Conservation (phyloP, 2,113 vertebrate genomes). For the Oncorhynchus gorbuscha region DNA sequence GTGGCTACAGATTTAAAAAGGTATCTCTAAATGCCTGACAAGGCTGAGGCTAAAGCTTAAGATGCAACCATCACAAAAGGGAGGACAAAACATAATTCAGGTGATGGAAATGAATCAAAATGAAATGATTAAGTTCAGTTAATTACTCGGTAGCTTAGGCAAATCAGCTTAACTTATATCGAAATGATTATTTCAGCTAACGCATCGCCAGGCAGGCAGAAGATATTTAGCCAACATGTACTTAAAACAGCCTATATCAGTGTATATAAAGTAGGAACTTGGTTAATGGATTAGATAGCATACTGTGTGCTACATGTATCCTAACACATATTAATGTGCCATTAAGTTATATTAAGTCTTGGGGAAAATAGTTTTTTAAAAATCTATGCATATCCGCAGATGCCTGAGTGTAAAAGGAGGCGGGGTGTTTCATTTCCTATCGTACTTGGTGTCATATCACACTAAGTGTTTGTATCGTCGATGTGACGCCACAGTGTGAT, state of each 20-base stretch:
- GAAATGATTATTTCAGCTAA: constrained; percentile 59
- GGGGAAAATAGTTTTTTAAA: constrained; percentile 27
- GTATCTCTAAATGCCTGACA: background rate
- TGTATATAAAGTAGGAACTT: constrained; percentile 47
- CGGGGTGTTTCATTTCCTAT: constrained; percentile 34
- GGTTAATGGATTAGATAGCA: constrained; percentile 49
- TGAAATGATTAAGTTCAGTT: constrained; percentile 72
- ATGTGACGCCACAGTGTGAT: constrained; percentile 10
- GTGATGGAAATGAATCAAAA: constrained; percentile 71
- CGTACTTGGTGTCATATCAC: background rate
- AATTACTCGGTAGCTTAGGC: constrained; percentile 69
- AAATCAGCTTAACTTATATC: constrained; percentile 71
- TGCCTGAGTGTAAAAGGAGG: constrained; percentile 12
- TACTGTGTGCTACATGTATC: constrained; percentile 29
- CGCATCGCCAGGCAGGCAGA: constrained; percentile 42
- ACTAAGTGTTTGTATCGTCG: constrained; percentile 23
- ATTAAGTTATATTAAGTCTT: constrained; percentile 35
- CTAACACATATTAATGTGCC: constrained; percentile 53
- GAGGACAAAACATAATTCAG: constrained; percentile 57
- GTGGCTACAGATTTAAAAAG: constrained; percentile 82
- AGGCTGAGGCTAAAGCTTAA: background rate
- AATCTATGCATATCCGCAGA: constrained; percentile 41
- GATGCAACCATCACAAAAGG: constrained; percentile 47
- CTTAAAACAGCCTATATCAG: constrained; percentile 44
- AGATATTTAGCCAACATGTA: constrained; percentile 63